Base-by-base conservation (phyloP, 2,113 vertebrate genomes). In the Phalacrocorax carbo region DNA sequence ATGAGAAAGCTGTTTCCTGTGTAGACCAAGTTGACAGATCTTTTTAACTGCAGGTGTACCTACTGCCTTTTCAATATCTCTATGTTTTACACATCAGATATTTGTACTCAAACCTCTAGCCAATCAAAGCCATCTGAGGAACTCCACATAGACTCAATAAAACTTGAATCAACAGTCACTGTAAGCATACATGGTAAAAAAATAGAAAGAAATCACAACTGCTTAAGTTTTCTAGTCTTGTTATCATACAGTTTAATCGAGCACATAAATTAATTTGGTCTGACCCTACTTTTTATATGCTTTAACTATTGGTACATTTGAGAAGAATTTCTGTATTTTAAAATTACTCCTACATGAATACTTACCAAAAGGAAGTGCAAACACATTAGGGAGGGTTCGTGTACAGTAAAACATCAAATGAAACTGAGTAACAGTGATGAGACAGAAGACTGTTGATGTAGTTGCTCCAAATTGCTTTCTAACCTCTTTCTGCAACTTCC, bases 351-450 rank as follows among this genome's bases (percentile, higher is more conserved):
- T 10, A 15, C 4, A 3, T 0, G 3, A 92, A 92, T 66, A 94
- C 98, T 66, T 97, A 99, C 99, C 99, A 94, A 99, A 51, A 9
- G 99, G 98, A 71, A 99, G 98, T 2, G 99, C 99, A 91, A 99
- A 98, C 42, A 99, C 97, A 49, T 99, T 99, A 30, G 99, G 99
- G 27, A 99, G 99, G 0, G 99, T 99, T 91, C 99, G 98, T 0
- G 99, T 99, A 97, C 99, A 99, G 97, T 99, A 99, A 97, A 99
- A 99, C 99, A 99, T 99, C 27, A 99, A 97, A 88, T 99, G 99
- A 97, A 99, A 99, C 97, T 99, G 99, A 10, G 99, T 98, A 11
- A 98, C 98, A 23, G 99, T 99, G 52, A 98, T 99, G 90, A 99
- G 98, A 91, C 99, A 99, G 97, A 99, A 99, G 65, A 99, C 40